Evolutionary conservation across 1,140 invertebrate genomes (phyloP), one percentile per base, ranked within the genome.

Genomic region (Pollicipes pollicipes): DNA sequence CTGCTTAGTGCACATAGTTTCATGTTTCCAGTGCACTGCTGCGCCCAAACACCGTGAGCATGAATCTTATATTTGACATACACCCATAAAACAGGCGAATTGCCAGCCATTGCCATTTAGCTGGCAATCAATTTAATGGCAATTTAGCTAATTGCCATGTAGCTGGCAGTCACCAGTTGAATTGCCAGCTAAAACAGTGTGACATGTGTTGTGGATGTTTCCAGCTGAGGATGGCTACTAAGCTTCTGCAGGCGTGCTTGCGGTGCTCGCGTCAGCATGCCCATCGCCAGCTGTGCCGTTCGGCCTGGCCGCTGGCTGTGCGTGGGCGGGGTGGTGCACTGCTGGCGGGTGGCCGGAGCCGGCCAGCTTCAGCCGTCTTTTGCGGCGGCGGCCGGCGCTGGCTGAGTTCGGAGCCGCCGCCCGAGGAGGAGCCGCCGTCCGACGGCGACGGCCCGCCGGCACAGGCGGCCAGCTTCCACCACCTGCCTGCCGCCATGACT

Each of bases 401-500:
- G 45, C 13, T 58, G 45, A 58, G 45, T 21, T 58, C 45, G 2
- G 45, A 58, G 45, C 45, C 45, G 45, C 45, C 45, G 10, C 45
- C 45, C 2, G 45, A 58, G 45, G 45, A 58, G 35, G 35, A 24
- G 45, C 8, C 13, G 24, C 17, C 10, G 13, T 10, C 45, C 45
- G 17, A 2, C 6, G 17, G 45, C 17, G 45, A 17, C 45, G 45
- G 45, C 45, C 16, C 24, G n/a, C 64, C 28, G 64, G 24, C 64
- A 3, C 10, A 3, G 6, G 4, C 64, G 6, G 24, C 64, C 3
- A 10, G 24, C 64, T 70, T 75, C 67, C 45, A 73, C 26, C 71
- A 70, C 31, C 72, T 94, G 72, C 91, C 91, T 69, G 90, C 90
- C 0, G 90, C 94, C 4, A 88, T 96, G 69, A 90, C 89, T 26